Evolutionary conservation across 2,888 invertebrate species (phyloP).

Genomic region (Portevinia maculata): DNA sequence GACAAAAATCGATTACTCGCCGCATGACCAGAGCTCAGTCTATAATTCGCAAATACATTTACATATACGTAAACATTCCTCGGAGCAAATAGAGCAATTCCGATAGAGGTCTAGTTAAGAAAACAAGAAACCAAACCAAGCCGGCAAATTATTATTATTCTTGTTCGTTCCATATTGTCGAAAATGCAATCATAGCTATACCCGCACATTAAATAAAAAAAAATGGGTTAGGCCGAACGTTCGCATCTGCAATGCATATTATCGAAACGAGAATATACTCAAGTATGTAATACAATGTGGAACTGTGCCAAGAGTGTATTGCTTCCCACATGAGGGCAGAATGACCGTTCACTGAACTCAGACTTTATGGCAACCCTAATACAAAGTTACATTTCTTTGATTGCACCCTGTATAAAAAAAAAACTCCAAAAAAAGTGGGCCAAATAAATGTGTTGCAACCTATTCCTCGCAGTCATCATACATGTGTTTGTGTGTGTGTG

Average conservation of each 20-base stretch:
- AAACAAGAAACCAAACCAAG: background rate
- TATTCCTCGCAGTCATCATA: conserved; percentile 38
- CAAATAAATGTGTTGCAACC: conserved; percentile 64
- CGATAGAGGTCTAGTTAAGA: conserved; percentile 26
- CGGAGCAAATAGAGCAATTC: conserved; percentile 29
- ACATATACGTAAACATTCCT: conserved; percentile 18
- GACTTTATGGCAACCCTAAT: conserved; percentile 36
- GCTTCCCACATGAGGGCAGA: conserved; percentile 19
- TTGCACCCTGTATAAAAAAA: conserved; percentile 13
- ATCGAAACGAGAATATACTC: conserved; percentile 6
- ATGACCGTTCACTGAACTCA: conserved; percentile 22
- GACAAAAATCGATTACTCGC: conserved; percentile 61
- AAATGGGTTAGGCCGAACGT: conserved; percentile 55
- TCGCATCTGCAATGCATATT: conserved; percentile 57
- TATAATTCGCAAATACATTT: background rate
- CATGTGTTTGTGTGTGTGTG: background rate
- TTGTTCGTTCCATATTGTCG: conserved; percentile 23
- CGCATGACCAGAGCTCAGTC: conserved; percentile 31
- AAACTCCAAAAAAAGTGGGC: conserved; percentile 27
- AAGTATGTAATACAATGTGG: conserved; percentile 27
- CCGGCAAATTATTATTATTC: conserved; percentile 30
- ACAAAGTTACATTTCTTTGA: conserved; percentile 37
- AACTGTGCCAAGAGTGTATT: conserved; percentile 49
- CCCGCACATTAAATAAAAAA: conserved; percentile 7
- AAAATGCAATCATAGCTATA: conserved; percentile 38